phyloP scores from a whole-genome alignment of 2,113 vertebrate genomes.

The Forbesichthys agassizii region DNA sequence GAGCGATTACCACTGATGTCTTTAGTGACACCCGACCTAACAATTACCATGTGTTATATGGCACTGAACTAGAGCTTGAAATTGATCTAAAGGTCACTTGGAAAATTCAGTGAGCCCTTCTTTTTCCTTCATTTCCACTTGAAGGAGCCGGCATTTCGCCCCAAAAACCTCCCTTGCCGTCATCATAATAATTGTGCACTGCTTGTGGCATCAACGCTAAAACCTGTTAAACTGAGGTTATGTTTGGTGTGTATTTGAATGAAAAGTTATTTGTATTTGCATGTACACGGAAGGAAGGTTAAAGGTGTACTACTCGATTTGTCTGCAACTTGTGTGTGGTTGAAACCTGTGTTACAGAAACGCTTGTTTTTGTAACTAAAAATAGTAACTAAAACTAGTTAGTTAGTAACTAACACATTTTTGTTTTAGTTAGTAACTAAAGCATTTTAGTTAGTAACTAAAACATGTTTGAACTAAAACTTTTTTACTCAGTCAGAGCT shows the following conservation, averaged over 20 bases:
- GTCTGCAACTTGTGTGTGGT: too few species aligned
- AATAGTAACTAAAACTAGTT: too few species aligned
- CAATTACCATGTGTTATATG: constrained; percentile 64
- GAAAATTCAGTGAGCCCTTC: constrained; percentile 44
- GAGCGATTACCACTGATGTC: constrained; percentile 56
- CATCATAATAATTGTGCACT: neutral
- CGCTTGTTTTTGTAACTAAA: too few species aligned
- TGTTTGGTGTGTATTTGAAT: constrained; percentile 5
- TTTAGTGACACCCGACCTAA: constrained; percentile 63
- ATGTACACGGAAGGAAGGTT: neutral
- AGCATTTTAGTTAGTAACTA: too few species aligned
- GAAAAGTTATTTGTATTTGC: constrained; percentile 12
- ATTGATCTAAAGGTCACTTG: constrained; percentile 64
- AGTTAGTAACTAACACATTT: too few species aligned
- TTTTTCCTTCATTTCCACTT: constrained; percentile 27
- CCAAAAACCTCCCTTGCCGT: constrained; percentile 5
- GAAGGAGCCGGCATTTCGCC: constrained; percentile 20
- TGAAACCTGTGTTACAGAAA: too few species aligned
- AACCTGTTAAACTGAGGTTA: neutral
- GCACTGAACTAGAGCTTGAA: constrained; percentile 66
- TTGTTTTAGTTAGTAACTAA: too few species aligned
- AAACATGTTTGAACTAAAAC: too few species aligned
- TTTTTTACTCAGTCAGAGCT: too few species aligned
- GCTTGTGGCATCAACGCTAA: neutral
- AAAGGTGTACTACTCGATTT: too few species aligned